Conservation (phyloP, 2,113 vertebrate genomes). For the Regulus satrapa region DNA sequence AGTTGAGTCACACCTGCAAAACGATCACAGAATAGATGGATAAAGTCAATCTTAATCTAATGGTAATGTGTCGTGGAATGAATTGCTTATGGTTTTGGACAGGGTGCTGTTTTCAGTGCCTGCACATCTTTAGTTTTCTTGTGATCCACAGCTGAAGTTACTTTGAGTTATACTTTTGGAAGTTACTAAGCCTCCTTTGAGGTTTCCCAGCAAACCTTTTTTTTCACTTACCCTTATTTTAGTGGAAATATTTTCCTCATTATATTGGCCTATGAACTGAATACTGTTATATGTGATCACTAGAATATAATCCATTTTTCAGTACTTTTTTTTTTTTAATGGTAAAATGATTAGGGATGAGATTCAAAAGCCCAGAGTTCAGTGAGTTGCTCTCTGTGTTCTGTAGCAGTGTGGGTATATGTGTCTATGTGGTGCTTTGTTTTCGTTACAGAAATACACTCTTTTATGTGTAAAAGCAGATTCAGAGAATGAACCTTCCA, state of each 20-base stretch:
- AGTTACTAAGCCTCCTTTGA: too few species aligned
- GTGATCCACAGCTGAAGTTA: background rate
- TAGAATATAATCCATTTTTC: background rate
- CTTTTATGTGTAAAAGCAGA: background rate
- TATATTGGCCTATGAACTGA: background rate
- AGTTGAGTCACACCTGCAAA: background rate
- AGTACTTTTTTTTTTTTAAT: background rate
- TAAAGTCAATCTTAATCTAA: background rate
- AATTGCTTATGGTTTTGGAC: background rate
- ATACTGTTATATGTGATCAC: background rate
- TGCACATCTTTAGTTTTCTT: background rate
- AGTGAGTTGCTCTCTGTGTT: background rate
- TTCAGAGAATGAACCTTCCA: background rate
- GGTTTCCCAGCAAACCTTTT: background rate
- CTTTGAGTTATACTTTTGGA: too few species aligned
- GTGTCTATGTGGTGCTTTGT: background rate
- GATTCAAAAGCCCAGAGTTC: background rate
- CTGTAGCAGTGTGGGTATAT: background rate
- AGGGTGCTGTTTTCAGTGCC: background rate
- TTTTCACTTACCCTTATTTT: background rate
- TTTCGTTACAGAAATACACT: background rate
- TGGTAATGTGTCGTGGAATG: background rate
- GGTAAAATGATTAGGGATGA: background rate
- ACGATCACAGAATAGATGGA: background rate
- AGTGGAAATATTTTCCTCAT: background rate